Conservation (phyloP, 2,797 vertebrate species). For the Eptatretus atami region DNA sequence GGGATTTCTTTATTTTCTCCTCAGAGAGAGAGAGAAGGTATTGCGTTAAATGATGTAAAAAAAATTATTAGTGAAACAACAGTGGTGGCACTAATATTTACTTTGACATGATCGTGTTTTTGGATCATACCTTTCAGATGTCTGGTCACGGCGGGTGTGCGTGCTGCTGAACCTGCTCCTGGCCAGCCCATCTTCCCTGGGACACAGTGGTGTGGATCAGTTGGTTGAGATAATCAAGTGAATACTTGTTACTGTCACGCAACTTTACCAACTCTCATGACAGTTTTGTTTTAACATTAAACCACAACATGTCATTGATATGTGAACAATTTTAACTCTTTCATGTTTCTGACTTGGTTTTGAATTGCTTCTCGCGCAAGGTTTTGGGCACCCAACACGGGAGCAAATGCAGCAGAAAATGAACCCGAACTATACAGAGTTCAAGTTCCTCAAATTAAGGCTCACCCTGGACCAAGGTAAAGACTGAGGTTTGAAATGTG, state of each 20-base stretch:
- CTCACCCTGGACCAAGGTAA: slow-evolving; percentile 80
- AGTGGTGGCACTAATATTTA: no score
- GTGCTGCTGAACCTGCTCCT: slow-evolving; percentile 54
- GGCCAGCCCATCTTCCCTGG: slow-evolving; percentile 74
- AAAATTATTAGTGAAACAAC: no score
- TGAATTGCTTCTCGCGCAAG: slow-evolving; percentile 14
- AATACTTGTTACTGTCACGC: not conserved
- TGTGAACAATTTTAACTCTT: not conserved
- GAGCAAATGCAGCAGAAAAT: slow-evolving; percentile 82
- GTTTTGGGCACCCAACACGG: slow-evolving; percentile 70
- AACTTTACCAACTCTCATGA: not conserved
- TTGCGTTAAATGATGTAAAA: no score
- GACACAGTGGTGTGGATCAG: slow-evolving; percentile 70
- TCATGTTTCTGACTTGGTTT: slow-evolving; percentile 2
- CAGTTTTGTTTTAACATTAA: not conserved
- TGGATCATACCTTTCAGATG: slow-evolving; percentile 19
- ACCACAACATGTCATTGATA: not conserved
- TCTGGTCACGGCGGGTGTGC: slow-evolving; percentile 83
- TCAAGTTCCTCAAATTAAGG: slow-evolving; percentile 87
- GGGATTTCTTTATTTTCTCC: no score
- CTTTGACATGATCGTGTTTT: no score
- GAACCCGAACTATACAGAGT: slow-evolving; percentile 89
- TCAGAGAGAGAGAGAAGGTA: no score
- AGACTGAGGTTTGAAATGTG: slow-evolving; percentile 16
- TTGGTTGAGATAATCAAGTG: slow-evolving; percentile 85